Evolutionary conservation across 2,797 vertebrate species (phyloP), one percentile per base, ranked within the genome.

Genomic region (Podarcis siculus): DNA sequence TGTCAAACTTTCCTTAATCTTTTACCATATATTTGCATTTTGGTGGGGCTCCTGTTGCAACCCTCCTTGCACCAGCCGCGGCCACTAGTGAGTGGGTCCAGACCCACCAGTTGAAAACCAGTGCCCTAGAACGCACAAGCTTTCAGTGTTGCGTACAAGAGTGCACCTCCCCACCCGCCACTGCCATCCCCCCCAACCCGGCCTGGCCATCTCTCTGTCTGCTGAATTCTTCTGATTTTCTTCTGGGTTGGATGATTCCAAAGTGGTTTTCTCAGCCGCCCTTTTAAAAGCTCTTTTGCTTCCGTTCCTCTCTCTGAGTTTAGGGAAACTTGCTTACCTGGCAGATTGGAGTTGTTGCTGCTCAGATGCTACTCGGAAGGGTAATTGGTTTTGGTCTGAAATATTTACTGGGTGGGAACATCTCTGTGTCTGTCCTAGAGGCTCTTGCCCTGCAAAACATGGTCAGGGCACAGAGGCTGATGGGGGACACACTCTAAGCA

Each of bases 371-470:
- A 0, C 19, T 64, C n/a, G n/a, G 73, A 69, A 86, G 92, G 90
- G 89, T 92, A 90, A 90, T 90, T 92, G 91, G 79, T 72, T 91
- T 88, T 77, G 55, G 86, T 87, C 93, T 94, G 91, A 92, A 93
- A 89, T 91, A 80, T 87, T 93, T 90, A 79, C 91, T 73, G 85
- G 82, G 55, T 66, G 88, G 86, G 85, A 86, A 77, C 84, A 89
- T 82, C 73, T 83, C 30, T 61, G 64, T 72, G 66, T 49, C 73
- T 92, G 82, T 89, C 89, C 64, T 78, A 23, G 67, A 79, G 81
- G 87, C 42, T 76, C 0, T 85, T 89, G 84, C 85, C 84, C 82
- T 87, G 79, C 71, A 77, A 77, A 86, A 45, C 82, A 71, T 6
- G 23, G 35, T 66, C 45, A 32, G 91, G 77, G 88, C 90, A 75